Evolutionary conservation across 2,113 vertebrate genomes (phyloP), one percentile per base, ranked within the genome.

Genomic region (Hoplias malabaricus): DNA sequence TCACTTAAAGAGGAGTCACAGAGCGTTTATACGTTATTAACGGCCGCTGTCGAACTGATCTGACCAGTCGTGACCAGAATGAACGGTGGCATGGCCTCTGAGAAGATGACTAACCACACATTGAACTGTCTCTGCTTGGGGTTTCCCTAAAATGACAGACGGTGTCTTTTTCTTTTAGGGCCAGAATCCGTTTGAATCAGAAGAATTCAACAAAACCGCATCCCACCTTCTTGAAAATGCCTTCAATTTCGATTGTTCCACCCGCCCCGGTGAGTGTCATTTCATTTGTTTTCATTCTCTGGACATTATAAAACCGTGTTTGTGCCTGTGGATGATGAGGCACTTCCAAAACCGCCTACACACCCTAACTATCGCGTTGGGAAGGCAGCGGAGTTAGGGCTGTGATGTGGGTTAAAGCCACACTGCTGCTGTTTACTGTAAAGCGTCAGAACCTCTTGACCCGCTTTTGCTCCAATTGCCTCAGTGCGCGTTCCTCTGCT

Each of bases 141-240:
- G 16, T 65, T 42, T 53, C 3, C 13, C 13, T 76, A 53, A 65
- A 48, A 16, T 31, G 5, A 54, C 0, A 34, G 1, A 1, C n/a
- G n/a, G n/a, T n/a, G n/a, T 79, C 66, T 67, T 4, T 80, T 69
- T 7, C 1, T 33, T 74, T 0, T 81, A 99, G 97, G 96, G 95
- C 66, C 95, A 96, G 90, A 97, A 96, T 85, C 96, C 96, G 46
- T 99, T 98, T 0, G 96, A 96, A 74, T 89, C 95, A 69, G 95
- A 95, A 43, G 94, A 95, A 5, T 94, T 95, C 83, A 88, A 92
- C 78, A 93, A 93, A 84, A 92, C 86, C 46, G 93, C 92, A 84
- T 93, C 93, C 84, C 92, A 87, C 88, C 94, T 92, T 80, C 84
- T 95, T 83, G 94, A 96, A 81, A 87, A 94, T 0, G 86, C 94